These are phyloP conservation scores for Agonopterix subpropinquella DNA, from an alignment of 2,888 invertebrate genomes.

Conservation along the genomic window DNA sequence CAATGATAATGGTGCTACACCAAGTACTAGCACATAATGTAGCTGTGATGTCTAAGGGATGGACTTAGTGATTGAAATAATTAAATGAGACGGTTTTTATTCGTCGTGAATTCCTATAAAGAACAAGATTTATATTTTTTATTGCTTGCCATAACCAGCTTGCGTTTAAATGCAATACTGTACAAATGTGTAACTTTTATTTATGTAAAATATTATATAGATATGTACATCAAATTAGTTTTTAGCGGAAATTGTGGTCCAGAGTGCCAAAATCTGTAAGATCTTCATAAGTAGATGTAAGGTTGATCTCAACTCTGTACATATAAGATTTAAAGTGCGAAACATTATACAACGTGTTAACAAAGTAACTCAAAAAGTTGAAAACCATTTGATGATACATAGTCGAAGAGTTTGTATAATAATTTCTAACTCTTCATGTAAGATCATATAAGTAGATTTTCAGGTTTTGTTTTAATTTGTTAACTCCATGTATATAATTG, in stretches of 20 bases:
- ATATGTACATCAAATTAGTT: constrained; percentile 14
- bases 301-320: constrained; percentile 71
- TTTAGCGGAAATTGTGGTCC: constrained; percentile 50
- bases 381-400: too few relatives aligned
- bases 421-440: too few relatives aligned
- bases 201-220: constrained; percentile 18
- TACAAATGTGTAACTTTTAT: constrained; percentile 18
- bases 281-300: constrained; percentile 61
- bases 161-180: constrained; percentile 26
- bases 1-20: too few relatives aligned
- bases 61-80: too few relatives aligned
- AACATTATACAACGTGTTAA: neutral
- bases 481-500: too few relatives aligned
- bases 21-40: too few relatives aligned
- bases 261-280: constrained; percentile 69
- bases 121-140: constrained; percentile 3
- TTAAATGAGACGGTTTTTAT: neutral
- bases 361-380: too few relatives aligned
- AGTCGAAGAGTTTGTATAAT: too few relatives aligned
- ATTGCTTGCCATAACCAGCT: constrained; percentile 35
- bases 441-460: too few relatives aligned
- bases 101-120: neutral
- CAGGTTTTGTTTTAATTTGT: too few relatives aligned
- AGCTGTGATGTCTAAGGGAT: too few relatives aligned
- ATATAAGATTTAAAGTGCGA: constrained; percentile 30